Evolutionary conservation across 2,888 invertebrate species (phyloP).

Genomic region (Campoletis raptor): DNA sequence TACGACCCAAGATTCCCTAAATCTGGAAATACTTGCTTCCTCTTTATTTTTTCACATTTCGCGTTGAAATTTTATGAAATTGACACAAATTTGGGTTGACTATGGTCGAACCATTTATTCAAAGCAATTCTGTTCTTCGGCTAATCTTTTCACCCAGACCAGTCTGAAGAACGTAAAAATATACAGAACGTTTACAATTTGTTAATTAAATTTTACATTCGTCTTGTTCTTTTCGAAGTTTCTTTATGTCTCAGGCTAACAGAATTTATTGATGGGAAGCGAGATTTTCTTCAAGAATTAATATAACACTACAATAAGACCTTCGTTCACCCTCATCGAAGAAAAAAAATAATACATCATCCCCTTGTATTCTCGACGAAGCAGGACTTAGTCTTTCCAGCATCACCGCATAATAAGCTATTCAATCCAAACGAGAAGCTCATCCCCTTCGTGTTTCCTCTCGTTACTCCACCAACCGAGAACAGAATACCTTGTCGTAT

Average conservation of each 20-base stretch:
- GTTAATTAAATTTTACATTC: background rate
- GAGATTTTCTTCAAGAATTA: background rate
- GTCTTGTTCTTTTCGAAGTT: background rate
- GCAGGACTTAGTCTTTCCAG: conserved; percentile 64
- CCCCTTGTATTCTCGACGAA: conserved; percentile 22
- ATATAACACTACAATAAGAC: background rate
- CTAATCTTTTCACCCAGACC: background rate
- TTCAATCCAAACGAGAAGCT: conserved; percentile 66
- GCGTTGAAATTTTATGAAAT: conserved; percentile 18
- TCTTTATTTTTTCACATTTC: conserved; percentile 51
- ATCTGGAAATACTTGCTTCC: conserved; percentile 49
- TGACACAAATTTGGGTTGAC: background rate
- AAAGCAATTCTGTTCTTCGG: background rate
- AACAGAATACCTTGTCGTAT: conserved; percentile 61
- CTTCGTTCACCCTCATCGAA: conserved; percentile 74
- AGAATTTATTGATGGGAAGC: background rate
- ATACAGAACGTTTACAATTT: background rate
- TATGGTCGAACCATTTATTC: background rate
- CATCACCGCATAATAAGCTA: conserved; percentile 69
- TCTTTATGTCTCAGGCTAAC: background rate
- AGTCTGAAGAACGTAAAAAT: background rate
- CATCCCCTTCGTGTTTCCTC: conserved; percentile 66
- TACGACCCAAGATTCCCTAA: conserved; percentile 62
- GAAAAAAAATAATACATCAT: conserved; percentile 74
- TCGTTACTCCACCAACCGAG: conserved; percentile 39